Conservation (phyloP, 1,140 invertebrate species). For the Phthorimaea operculella region DNA sequence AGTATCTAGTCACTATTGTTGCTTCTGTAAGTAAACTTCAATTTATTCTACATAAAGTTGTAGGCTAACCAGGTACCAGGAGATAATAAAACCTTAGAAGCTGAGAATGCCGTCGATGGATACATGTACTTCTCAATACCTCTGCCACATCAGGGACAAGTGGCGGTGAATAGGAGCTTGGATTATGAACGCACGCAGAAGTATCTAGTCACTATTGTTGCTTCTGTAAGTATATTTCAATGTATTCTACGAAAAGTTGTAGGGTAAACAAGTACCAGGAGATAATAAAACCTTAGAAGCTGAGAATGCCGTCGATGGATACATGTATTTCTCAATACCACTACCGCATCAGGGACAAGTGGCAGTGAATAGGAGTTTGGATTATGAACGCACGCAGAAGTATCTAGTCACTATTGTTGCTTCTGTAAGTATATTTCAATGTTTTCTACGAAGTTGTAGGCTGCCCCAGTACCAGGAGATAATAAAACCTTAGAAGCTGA, state of each 20-base stretch:
- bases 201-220: slow-evolving; percentile 89
- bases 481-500: slow-evolving; percentile 58
- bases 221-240: slow-evolving; percentile 77
- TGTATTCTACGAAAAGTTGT: not conserved
- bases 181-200: slow-evolving; percentile 91
- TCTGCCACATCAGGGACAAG: slow-evolving; percentile 88
- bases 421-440: slow-evolving; percentile 75
- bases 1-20: slow-evolving; percentile 89
- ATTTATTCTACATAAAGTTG: not conserved
- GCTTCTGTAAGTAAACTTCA: slow-evolving; percentile 79
- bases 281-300: slow-evolving; percentile 64
- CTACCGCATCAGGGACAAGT: slow-evolving; percentile 91
- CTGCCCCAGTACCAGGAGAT: slow-evolving; percentile 61
- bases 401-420: slow-evolving; percentile 91
- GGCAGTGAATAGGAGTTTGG: slow-evolving; percentile 87
- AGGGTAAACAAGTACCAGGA: slow-evolving; percentile 53
- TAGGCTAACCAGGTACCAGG: slow-evolving; percentile 53
- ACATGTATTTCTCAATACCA: slow-evolving; percentile 84
- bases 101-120: slow-evolving; percentile 76
- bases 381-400: slow-evolving; percentile 89
- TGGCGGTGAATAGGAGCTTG: slow-evolving; percentile 88
- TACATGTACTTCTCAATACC: slow-evolving; percentile 86
- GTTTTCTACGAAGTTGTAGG: not conserved
- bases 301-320: slow-evolving; percentile 78
- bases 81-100: slow-evolving; percentile 64